A percentile compares a stretch with the other conserved stretches of the same genome.
Conservation (phyloP, 2,888 invertebrate genomes). For the Drosophila macrospina region DNA sequence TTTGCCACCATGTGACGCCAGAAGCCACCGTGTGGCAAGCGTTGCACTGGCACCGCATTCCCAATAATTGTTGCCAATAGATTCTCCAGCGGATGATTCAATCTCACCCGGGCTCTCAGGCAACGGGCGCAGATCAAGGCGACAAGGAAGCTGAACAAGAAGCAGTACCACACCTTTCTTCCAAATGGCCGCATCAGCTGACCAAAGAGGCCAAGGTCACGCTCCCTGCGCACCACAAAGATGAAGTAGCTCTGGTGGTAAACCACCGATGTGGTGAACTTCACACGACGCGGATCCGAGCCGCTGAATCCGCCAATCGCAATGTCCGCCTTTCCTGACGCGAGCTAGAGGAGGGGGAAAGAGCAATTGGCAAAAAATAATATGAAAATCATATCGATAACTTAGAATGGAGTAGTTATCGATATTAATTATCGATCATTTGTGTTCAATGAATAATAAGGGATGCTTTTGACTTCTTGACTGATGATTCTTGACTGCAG, state of each 20-base stretch:
- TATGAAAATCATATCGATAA: background rate
- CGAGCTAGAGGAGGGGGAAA: constrained; percentile 54
- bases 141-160: constrained; percentile 32
- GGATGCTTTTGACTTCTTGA: background rate
- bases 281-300: constrained; percentile 49
- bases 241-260: constrained; percentile 72
- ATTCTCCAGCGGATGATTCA: constrained; percentile 57
- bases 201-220: constrained; percentile 51
- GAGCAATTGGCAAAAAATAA: background rate
- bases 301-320: constrained; percentile 79
- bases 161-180: constrained; percentile 59
- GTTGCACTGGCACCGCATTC: constrained; percentile 54
- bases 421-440: background rate
- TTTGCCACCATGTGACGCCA: constrained; percentile 71
- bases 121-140: constrained; percentile 26
- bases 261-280: constrained; percentile 61
- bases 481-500: too few relatives aligned
- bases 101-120: constrained; percentile 31
- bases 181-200: constrained; percentile 69
- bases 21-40: constrained; percentile 60
- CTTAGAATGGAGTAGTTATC: too few relatives aligned
- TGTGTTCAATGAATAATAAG: background rate
- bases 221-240: constrained; percentile 66
- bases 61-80: constrained; percentile 68
- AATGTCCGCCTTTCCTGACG: constrained; percentile 57